phyloP scores from a whole-genome alignment of 1,140 invertebrate genomes.

The Episyrphus balteatus region DNA sequence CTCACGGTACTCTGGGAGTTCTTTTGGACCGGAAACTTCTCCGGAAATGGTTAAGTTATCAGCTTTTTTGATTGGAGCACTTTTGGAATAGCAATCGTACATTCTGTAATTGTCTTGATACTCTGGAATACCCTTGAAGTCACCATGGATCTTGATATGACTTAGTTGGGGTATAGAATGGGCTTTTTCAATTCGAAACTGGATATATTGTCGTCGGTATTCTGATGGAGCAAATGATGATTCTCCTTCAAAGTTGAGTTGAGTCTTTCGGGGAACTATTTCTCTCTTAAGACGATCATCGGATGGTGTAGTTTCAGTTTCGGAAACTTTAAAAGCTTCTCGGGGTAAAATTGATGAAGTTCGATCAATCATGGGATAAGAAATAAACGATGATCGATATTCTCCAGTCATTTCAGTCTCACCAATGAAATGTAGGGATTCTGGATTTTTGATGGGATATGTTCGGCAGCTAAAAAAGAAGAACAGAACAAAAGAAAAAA shows the following conservation, averaged over 20 bases:
- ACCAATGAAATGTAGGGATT: slow-evolving; percentile 18
- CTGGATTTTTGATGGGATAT: slow-evolving; percentile 24
- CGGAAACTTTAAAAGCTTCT: slow-evolving; percentile 18
- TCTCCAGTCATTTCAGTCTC: slow-evolving; percentile 16
- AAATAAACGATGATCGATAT: slow-evolving; percentile 23
- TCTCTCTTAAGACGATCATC: neutral
- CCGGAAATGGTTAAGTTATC: slow-evolving; percentile 30
- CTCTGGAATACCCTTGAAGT: slow-evolving; percentile 27
- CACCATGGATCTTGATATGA: slow-evolving; percentile 28
- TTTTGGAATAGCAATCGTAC: slow-evolving; percentile 32
- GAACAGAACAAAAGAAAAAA: neutral
- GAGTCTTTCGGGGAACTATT: neutral
- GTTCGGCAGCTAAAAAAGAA: slow-evolving; percentile 17
- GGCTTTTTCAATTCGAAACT: slow-evolving; percentile 29
- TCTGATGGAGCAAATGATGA: slow-evolving; percentile 19
- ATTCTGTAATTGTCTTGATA: slow-evolving; percentile 33
- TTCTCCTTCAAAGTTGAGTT: slow-evolving; percentile 1
- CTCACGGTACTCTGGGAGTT: slow-evolving; percentile 28
- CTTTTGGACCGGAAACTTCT: slow-evolving; percentile 7
- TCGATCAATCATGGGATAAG: slow-evolving; percentile 25
- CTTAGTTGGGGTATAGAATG: slow-evolving; percentile 33
- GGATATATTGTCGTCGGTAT: slow-evolving; percentile 27
- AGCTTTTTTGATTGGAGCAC: slow-evolving; percentile 29
- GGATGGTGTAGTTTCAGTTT: slow-evolving; percentile 3
- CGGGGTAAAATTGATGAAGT: slow-evolving; percentile 25